phyloP scores from a whole-genome alignment of 2,113 vertebrate genomes.

The Notarius lentiginosus region DNA sequence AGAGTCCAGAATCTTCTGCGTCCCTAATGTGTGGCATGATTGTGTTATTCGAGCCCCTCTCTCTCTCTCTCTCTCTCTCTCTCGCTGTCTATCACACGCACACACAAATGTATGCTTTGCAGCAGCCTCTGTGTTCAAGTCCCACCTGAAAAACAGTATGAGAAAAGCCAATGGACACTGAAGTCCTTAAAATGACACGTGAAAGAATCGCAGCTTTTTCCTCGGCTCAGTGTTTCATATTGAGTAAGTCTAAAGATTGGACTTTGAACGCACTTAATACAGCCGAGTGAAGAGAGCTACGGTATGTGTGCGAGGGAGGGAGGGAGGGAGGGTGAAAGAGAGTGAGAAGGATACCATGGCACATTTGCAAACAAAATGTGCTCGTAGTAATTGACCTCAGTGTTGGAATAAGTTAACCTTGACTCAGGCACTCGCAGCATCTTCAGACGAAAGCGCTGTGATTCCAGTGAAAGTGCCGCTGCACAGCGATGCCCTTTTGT shows the following conservation, averaged over 20 bases:
- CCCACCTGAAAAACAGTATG: background rate
- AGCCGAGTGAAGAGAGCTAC: background rate
- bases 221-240: background rate
- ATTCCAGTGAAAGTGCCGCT: slow-evolving; percentile 23
- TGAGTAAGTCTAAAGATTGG: background rate
- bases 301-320: background rate
- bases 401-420: slow-evolving; percentile 50
- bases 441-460: slow-evolving; percentile 25
- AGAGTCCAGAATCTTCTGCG: background rate
- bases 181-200: background rate
- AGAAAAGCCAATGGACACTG: background rate
- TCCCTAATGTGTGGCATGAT: background rate
- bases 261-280: background rate
- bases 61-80: background rate
- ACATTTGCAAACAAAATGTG: slow-evolving; percentile 48
- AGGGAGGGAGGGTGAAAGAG: slow-evolving; percentile 6
- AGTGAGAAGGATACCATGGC: slow-evolving; percentile 24
- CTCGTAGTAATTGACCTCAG: slow-evolving; percentile 50
- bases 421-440: slow-evolving; percentile 45
- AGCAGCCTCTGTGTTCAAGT: background rate
- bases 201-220: background rate
- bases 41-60: background rate
- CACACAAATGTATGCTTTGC: background rate
- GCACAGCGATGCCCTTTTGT: slow-evolving; percentile 35
- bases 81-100: background rate